A percentile compares a stretch with the other conserved stretches of the same genome.
Evolutionary conservation across 2,797 vertebrate genomes (phyloP).

Genomic region (Otolemur crassicaudatus): DNA sequence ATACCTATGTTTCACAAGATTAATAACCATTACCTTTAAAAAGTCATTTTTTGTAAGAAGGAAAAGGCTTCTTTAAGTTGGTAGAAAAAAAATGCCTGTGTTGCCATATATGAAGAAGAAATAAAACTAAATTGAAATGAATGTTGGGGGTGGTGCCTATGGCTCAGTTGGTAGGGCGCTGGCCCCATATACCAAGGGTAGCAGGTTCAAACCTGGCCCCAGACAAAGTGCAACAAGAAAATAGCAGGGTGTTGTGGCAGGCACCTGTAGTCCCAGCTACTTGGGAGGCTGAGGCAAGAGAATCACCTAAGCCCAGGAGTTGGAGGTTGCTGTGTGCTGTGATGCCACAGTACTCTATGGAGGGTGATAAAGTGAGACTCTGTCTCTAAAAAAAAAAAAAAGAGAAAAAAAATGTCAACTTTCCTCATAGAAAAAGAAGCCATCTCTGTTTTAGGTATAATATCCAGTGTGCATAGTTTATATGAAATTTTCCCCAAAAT

Average conservation of each 20-base stretch:
- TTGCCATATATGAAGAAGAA: background rate
- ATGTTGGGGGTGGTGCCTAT: background rate
- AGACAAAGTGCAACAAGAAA: too few species aligned
- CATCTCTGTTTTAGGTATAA: background rate
- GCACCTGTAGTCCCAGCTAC: too few species aligned
- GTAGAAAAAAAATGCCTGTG: background rate
- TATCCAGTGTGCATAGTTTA: background rate
- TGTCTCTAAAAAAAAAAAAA: background rate
- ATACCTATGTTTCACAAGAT: background rate
- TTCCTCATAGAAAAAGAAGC: background rate
- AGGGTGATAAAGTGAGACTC: too few species aligned
- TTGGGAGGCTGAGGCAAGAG: too few species aligned
- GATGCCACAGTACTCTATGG: too few species aligned
- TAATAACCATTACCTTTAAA: background rate
- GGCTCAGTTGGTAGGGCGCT: too few species aligned
- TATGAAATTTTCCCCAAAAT: background rate
- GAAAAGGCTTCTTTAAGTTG: background rate
- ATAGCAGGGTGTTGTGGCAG: too few species aligned
- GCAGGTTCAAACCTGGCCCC: too few species aligned
- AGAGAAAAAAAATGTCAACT: background rate
- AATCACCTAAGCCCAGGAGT: too few species aligned
- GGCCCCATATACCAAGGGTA: too few species aligned
- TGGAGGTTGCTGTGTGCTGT: too few species aligned
- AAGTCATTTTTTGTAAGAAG: background rate
- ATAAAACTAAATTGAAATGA: background rate